These are phyloP conservation scores for Tauraco hartlaubi DNA, from an alignment of 2,797 vertebrate species.

Conservation along the genomic window DNA sequence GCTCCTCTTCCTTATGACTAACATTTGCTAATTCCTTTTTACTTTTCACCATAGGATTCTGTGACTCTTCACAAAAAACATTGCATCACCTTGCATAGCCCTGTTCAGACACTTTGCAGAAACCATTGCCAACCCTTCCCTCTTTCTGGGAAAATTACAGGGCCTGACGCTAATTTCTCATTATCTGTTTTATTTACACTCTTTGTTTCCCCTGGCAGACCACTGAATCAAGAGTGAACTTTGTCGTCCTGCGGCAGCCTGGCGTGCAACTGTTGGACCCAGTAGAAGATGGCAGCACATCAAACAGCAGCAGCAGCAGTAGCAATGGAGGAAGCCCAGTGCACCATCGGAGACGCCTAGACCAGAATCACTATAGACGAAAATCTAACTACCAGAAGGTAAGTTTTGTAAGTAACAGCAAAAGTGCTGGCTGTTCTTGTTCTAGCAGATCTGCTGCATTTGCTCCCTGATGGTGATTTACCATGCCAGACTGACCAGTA, in stretches of 20 bases:
- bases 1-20: neutral
- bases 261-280: constrained; percentile 67
- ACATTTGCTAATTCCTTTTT: neutral
- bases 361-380: constrained; percentile 85
- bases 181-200: neutral
- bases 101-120: neutral
- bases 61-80: neutral
- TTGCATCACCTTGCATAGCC: neutral
- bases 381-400: constrained; percentile 89
- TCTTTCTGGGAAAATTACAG: neutral
- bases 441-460: neutral
- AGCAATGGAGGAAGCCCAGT: constrained; percentile 71
- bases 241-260: constrained; percentile 88
- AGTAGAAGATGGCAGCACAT: constrained; percentile 82
- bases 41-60: neutral
- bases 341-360: constrained; percentile 74
- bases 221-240: constrained; percentile 92
- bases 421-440: neutral
- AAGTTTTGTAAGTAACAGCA: neutral
- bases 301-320: constrained; percentile 76
- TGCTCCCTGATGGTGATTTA: neutral
- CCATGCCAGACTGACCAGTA: neutral
- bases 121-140: neutral
- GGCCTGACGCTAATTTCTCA: neutral
- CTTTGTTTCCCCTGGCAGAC: constrained; percentile 73